Base-by-base conservation (phyloP, 2,113 vertebrate species). In the Spea bombifrons region DNA sequence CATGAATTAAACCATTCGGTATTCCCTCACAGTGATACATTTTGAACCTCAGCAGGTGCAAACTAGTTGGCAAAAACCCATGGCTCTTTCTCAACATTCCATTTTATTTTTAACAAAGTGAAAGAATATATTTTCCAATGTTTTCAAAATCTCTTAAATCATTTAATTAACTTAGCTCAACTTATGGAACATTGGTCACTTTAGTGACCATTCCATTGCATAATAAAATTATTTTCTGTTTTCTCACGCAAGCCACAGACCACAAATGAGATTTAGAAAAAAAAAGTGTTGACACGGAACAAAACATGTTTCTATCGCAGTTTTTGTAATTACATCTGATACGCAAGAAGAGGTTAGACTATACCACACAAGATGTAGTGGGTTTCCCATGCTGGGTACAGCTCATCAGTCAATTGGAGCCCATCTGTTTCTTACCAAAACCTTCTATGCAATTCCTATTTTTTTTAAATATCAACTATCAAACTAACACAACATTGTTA, bases 251-350 rank as follows among this genome's bases (percentile, higher is more conserved):
- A 72, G 52, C 47, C 48, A 55, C 43, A 50, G n/a, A 67, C 45
- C 44, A 43, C 71, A 80, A 73, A 80, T 80, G 63, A 73, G 53
- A 30, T 79, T 72, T 30, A 30, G 30, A 30, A 7, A 71, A 53
- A 59, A 59, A 71, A 53, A 13, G 16, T 55, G 16, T 55, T 53
- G 17, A n/a, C 6, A 71, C 48, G 4, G 49, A 71, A 67, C 76
- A 72, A 66, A 78, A 71, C 61, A 78, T 78, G 71, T 70, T 78
- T 78, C 76, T 78, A 78, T 71, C 57, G 72, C 43, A 73, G 63
- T 73, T 73, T 80, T 73, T 80, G 50, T 80, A 80, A 80, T 80
- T 80, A 50, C 71, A 80, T 80, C 63, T 80, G 77, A 80, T 80
- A 80, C 52, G 63, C 63, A 59, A 66, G 64, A n/a, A 57, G 45